Evolutionary conservation across 2,888 invertebrate genomes (phyloP).

Genomic region (Nomada fabriciana): DNA sequence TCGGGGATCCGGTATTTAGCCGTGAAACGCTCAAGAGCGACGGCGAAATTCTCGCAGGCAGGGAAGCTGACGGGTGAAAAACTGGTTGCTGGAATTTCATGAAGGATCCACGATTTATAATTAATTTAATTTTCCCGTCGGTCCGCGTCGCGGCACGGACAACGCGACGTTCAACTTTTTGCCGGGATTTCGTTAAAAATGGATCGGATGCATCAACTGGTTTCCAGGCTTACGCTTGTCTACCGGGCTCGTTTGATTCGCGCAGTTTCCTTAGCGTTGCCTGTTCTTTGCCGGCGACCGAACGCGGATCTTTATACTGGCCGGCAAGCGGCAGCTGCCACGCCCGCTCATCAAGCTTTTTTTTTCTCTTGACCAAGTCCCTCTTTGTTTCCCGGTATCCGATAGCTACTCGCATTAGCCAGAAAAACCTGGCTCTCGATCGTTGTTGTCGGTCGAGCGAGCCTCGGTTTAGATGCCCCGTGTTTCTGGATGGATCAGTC

Average conservation of each 20-base stretch:
- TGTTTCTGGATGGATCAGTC: slow-evolving; percentile 12
- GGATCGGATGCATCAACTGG: slow-evolving; percentile 53
- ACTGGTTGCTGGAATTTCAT: slow-evolving; percentile 63
- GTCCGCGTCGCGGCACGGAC: slow-evolving; percentile 17
- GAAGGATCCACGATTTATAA: slow-evolving; percentile 69
- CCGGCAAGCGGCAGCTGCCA: slow-evolving; percentile 56
- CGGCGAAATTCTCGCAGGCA: slow-evolving; percentile 37
- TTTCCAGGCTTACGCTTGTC: slow-evolving; percentile 16
- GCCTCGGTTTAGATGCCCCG: slow-evolving; percentile 22
- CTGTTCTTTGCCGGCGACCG: slow-evolving; percentile 28
- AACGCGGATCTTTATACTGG: slow-evolving; percentile 53
- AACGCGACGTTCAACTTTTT: slow-evolving; percentile 55
- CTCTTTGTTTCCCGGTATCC: slow-evolving; percentile 77
- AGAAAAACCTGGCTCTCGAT: slow-evolving; percentile 72
- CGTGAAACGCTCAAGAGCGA: slow-evolving; percentile 12
- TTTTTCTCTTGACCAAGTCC: slow-evolving; percentile 55
- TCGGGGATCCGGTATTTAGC: slow-evolving; percentile 34
- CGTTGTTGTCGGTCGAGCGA: slow-evolving; percentile 31
- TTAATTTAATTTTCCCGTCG: slow-evolving; percentile 66
- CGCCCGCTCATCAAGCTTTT: slow-evolving; percentile 73
- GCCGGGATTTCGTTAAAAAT: slow-evolving; percentile 59
- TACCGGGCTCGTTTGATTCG: slow-evolving; percentile 37
- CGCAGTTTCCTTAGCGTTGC: slow-evolving; percentile 18
- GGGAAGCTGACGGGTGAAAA: slow-evolving; percentile 49
- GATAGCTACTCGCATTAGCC: slow-evolving; percentile 79